A percentile compares a stretch with the other conserved stretches of the same genome.
These are phyloP conservation scores for Drosophila stalkeri DNA, from an alignment of 2,888 invertebrate genomes.

Conservation along the genomic window DNA sequence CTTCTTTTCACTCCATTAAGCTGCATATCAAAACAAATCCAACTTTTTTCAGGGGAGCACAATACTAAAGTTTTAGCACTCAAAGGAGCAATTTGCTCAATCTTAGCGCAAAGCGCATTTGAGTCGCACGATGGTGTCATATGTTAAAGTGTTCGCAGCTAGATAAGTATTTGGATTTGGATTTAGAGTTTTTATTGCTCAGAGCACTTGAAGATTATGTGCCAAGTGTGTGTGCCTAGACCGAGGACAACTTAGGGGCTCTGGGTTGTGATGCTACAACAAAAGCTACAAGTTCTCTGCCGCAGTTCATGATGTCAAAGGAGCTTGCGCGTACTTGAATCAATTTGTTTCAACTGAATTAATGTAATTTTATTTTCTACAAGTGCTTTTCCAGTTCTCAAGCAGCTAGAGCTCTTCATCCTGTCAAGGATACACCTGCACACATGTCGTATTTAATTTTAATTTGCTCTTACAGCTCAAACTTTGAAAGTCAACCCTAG, in stretches of 20 bases:
- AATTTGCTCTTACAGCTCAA: conserved; percentile 45
- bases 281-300: conserved; percentile 21
- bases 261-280: neutral
- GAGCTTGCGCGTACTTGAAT: conserved; percentile 2
- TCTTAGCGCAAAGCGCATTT: conserved; percentile 27
- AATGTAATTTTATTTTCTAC: conserved; percentile 20
- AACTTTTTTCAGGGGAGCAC: neutral
- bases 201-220: conserved; percentile 38
- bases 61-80: neutral
- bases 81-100: conserved; percentile 26
- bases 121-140: conserved; percentile 5
- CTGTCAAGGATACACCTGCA: neutral
- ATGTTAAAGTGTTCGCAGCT: conserved; percentile 42
- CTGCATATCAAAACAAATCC: neutral
- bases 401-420: conserved; percentile 2
- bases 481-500: conserved; percentile 2
- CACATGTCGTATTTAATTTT: conserved; percentile 60
- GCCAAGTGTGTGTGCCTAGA: conserved; percentile 52
- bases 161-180: conserved; percentile 34
- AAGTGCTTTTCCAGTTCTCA: conserved; percentile 3
- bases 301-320: conserved; percentile 4
- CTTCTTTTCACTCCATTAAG: neutral
- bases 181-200: conserved; percentile 43
- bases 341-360: conserved; percentile 45
- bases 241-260: conserved; percentile 8